A percentile compares a stretch with the other conserved stretches of the same genome.
Conservation (phyloP, 2,113 vertebrate species). For the Pomatorhinus ruficollis region DNA sequence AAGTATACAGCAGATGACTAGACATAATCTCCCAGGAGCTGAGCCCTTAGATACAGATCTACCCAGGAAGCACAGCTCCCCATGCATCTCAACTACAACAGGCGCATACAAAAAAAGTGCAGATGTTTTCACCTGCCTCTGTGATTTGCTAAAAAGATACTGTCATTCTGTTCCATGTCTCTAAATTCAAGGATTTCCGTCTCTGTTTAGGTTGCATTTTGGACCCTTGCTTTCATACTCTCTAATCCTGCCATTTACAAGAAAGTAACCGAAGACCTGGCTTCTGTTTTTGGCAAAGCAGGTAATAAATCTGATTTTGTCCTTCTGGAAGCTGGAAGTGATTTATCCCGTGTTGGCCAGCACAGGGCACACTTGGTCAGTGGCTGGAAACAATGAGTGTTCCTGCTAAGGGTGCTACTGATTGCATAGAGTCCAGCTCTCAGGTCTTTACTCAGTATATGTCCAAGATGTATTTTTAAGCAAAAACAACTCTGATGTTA, state of each 20-base stretch:
- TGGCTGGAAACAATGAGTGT: background rate
- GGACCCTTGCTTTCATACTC: conserved; percentile 80
- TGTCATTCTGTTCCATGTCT: background rate
- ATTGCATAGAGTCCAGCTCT: background rate
- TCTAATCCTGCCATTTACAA: conserved; percentile 70
- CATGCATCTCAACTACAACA: background rate
- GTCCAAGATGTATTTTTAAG: background rate
- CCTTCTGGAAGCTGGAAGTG: background rate
- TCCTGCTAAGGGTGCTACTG: background rate
- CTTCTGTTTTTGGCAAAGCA: conserved; percentile 72
- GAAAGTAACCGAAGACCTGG: conserved; percentile 73
- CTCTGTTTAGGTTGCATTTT: conserved; percentile 76
- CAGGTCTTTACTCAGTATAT: background rate
- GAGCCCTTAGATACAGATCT: background rate
- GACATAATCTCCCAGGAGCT: background rate
- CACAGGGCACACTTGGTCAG: background rate
- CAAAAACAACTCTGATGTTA: background rate
- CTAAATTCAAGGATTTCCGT: background rate
- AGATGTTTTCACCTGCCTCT: background rate
- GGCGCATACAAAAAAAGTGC: background rate
- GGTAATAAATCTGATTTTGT: conserved; percentile 48
- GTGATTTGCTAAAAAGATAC: background rate
- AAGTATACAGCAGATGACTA: background rate
- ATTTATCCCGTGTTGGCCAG: background rate
- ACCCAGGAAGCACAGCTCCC: background rate